Conservation (phyloP, 2,113 vertebrate genomes). For the Ascaphus truei region DNA sequence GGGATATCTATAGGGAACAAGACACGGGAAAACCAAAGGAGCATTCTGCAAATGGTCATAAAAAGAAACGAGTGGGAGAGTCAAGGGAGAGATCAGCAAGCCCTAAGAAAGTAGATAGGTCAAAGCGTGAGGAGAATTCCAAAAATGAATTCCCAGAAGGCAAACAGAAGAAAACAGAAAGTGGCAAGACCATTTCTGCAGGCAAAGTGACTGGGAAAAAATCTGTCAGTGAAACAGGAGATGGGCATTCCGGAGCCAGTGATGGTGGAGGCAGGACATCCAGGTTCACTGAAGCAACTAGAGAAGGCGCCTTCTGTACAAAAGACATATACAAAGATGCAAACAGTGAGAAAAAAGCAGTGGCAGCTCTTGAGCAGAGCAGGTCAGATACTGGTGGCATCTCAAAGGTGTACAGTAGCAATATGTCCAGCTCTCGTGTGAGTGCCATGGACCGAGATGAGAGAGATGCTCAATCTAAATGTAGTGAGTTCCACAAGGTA, state of each 20-base stretch:
- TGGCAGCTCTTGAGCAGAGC: conserved; percentile 51
- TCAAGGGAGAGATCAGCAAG: conserved; percentile 76
- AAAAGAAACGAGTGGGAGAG: conserved; percentile 75
- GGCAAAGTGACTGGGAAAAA: conserved; percentile 61
- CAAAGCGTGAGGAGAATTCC: conserved; percentile 63
- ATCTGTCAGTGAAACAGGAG: conserved; percentile 52
- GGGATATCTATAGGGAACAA: conserved; percentile 73
- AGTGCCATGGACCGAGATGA: conserved; percentile 60
- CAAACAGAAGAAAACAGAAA: conserved; percentile 67
- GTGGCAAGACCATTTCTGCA: conserved; percentile 76
- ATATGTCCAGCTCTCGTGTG: conserved; percentile 56
- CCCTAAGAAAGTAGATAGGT: conserved; percentile 72
- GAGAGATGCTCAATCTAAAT: conserved; percentile 64
- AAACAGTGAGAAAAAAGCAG: conserved; percentile 62
- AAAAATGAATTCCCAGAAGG: conserved; percentile 63
- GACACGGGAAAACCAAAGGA: conserved; percentile 76
- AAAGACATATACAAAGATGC: conserved; percentile 54
- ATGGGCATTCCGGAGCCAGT: conserved; percentile 52
- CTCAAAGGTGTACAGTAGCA: conserved; percentile 53
- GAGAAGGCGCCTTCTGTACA: conserved; percentile 70
- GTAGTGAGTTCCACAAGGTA: conserved; percentile 61
- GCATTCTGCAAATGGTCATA: conserved; percentile 70
- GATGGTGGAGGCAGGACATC: conserved; percentile 59
- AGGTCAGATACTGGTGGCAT: conserved; percentile 62
- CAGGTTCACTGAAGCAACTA: conserved; percentile 63